These are phyloP conservation scores for Mixornis gularis DNA, from an alignment of 2,113 vertebrate species.

Conservation along the genomic window DNA sequence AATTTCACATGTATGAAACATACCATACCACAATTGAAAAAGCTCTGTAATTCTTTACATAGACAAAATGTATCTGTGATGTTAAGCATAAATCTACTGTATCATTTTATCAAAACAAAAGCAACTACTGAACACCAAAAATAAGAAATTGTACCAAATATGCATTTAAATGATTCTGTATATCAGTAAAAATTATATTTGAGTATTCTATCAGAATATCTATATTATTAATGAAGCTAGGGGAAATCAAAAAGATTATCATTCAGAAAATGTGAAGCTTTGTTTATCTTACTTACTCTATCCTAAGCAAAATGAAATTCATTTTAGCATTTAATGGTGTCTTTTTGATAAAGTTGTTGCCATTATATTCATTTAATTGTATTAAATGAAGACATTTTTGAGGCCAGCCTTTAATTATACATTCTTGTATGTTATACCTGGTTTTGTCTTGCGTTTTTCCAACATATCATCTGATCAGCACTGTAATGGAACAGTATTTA, in stretches of 20 bases:
- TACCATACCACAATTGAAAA: constrained; percentile 44
- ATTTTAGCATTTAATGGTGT: background rate
- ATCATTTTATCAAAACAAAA: constrained; percentile 53
- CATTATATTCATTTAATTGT: background rate
- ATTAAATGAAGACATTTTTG: background rate
- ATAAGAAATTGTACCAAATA: constrained; percentile 49
- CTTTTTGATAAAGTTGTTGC: background rate
- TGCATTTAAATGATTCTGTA: constrained; percentile 18
- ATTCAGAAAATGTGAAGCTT: background rate
- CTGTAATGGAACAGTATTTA: background rate
- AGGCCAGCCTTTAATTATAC: background rate
- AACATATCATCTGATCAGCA: background rate
- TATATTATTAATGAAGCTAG: constrained; percentile 54
- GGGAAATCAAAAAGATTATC: constrained; percentile 1
- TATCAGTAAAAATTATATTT: background rate
- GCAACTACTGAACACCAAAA: constrained; percentile 57
- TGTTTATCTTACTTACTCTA: background rate
- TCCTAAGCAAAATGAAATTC: background rate
- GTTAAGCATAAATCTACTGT: constrained; percentile 47
- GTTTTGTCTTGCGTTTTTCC: background rate
- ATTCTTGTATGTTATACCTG: background rate
- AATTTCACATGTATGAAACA: constrained; percentile 23
- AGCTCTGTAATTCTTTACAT: constrained; percentile 67
- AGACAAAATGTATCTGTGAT: constrained; percentile 38
- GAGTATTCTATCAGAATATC: background rate